These are phyloP conservation scores for Syngnathus typhle DNA, from an alignment of 2,113 vertebrate species.

Conservation along the genomic window DNA sequence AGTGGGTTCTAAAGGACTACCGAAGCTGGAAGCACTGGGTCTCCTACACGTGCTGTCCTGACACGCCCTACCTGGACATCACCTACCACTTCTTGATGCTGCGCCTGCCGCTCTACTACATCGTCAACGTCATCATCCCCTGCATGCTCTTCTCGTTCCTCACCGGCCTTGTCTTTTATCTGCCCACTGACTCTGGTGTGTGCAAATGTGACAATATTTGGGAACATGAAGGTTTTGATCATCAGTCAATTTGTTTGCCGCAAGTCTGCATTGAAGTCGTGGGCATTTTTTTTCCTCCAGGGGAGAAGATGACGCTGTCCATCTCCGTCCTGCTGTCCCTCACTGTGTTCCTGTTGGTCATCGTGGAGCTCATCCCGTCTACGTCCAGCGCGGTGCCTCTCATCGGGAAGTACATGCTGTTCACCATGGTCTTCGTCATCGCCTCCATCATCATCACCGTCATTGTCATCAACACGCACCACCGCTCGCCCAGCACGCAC, in stretches of 20 bases:
- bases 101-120: conserved; percentile 94
- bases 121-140: conserved; percentile 95
- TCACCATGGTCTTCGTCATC: conserved; percentile 98
- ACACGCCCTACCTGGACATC: conserved; percentile 91
- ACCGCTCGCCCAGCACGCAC: conserved; percentile 95
- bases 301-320: conserved; percentile 98
- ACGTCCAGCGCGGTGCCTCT: conserved; percentile 93
- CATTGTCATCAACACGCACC: conserved; percentile 95
- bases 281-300: conserved; percentile 52
- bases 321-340: conserved; percentile 94
- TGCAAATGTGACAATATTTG: neutral
- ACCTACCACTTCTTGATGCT: conserved; percentile 97
- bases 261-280: neutral
- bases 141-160: conserved; percentile 96
- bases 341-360: conserved; percentile 96
- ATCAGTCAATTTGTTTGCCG: no score
- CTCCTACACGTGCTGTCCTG: conserved; percentile 82
- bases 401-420: conserved; percentile 98
- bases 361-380: conserved; percentile 95
- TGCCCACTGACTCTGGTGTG: conserved; percentile 95
- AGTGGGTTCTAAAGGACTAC: conserved; percentile 93
- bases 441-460: conserved; percentile 96
- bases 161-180: conserved; percentile 93
- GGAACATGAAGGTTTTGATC: neutral
- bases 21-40: conserved; percentile 92